Conservation (phyloP, 1,140 invertebrate genomes). For the Trichogramma pretiosum region DNA sequence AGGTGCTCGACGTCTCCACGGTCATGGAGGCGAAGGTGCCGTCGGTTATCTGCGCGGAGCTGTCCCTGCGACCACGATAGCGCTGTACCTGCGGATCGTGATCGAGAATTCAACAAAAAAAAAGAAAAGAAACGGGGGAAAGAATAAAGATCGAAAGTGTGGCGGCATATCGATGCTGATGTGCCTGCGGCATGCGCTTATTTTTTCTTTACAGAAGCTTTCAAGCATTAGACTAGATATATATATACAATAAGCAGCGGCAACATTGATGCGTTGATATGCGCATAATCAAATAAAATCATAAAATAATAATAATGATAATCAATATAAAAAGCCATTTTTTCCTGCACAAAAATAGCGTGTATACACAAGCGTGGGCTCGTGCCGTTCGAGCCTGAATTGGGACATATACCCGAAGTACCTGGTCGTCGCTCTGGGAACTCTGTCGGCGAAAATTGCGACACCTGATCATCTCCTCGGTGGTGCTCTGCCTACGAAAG, state of each 20-base stretch:
- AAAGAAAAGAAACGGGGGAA: too few relatives aligned
- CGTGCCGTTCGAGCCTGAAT: constrained; percentile 2
- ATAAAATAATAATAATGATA: background rate
- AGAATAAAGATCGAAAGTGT: background rate
- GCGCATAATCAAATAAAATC: too few relatives aligned
- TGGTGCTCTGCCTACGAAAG: constrained; percentile 80
- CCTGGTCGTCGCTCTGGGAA: constrained; percentile 69
- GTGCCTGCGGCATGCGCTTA: too few relatives aligned
- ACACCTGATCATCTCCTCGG: constrained; percentile 85
- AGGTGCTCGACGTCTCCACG: constrained; percentile 81
- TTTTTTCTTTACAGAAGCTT: too few relatives aligned
- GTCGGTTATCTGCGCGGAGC: constrained; percentile 80
- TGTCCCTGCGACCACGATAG: constrained; percentile 73
- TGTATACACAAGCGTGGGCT: background rate
- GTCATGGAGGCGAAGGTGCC: constrained; percentile 89
- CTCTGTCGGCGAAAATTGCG: constrained; percentile 76
- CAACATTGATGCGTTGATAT: too few relatives aligned
- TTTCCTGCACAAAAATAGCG: background rate
- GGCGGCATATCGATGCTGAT: background rate
- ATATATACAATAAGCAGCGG: too few relatives aligned
- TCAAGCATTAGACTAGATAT: too few relatives aligned
- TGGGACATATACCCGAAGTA: constrained; percentile 35
- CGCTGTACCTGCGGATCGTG: constrained; percentile 42
- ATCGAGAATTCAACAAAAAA: too few relatives aligned
- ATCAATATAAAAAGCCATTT: constrained; percentile 2